Evolutionary conservation across 2,888 invertebrate genomes (phyloP), one percentile per base, ranked within the genome.

Genomic region (Amphipoea lucens): DNA sequence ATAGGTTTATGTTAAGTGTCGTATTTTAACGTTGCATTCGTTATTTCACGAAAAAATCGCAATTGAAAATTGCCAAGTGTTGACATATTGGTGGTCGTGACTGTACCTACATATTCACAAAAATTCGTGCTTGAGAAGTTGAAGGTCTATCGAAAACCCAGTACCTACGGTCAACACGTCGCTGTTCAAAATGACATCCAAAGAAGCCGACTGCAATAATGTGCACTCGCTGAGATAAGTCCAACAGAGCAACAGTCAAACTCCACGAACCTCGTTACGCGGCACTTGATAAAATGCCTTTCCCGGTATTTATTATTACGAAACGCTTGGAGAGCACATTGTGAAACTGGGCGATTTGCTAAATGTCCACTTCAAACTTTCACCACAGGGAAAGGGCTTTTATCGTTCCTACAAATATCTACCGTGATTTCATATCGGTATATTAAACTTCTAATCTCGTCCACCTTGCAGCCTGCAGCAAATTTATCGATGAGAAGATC

Each of bases 251-350:
- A 48, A 69, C 57, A 42, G 48, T 14, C 6, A n/a, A 57, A 40
- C 60, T 60, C 57, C 70, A 51, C 85, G 82, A 86, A 84, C 83
- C 87, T 90, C 83, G 88, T 89, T 91, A 89, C 86, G 88, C 82
- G 73, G 90, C 87, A 90, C 89, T 90, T 91, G 89, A 90, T 91
- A 90, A 91, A 92, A 92, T 92, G 73, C 87, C 89, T 93, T 92
- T 91, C 91, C 91, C 80, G 89, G 89, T 91, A 92, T 92, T 93
- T 90, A 89, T 89, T 83, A 92, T 93, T 92, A 90, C 91, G 91
- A 92, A 91, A 93, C 87, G 78, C 71, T 90, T 89, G 88, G 89
- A 89, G 90, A 91, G 89, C 87, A 90, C 82, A 91, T 92, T 93
- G 89, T 90, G 91, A 93, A 92, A 93, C 90, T 87, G 77, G 88